These are phyloP conservation scores for Aproaerema taeniolella DNA, from an alignment of 2,888 invertebrate genomes.

Conservation along the genomic window DNA sequence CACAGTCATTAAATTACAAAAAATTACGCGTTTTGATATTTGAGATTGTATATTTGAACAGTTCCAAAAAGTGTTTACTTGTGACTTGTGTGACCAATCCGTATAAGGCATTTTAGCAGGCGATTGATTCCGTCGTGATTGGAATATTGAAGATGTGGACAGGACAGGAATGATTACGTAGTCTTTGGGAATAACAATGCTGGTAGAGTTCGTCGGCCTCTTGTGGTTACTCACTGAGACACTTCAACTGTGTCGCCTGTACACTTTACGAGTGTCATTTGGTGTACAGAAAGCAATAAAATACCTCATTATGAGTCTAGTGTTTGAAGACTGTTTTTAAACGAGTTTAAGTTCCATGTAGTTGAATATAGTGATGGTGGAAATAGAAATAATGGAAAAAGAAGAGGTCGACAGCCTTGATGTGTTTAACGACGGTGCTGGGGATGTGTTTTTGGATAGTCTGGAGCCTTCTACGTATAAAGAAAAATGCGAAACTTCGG, in stretches of 20 bases:
- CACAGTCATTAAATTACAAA: too few species aligned
- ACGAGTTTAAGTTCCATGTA: too few species aligned
- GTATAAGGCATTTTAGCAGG: slow-evolving; percentile 50
- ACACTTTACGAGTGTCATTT: slow-evolving; percentile 47
- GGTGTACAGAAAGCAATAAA: too few species aligned
- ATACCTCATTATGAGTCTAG: too few species aligned
- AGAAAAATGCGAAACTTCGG: slow-evolving; percentile 47
- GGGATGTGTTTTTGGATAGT: slow-evolving; percentile 60
- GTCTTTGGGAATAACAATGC: slow-evolving; percentile 70
- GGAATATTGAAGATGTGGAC: slow-evolving; percentile 50
- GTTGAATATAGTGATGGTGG: slow-evolving; percentile 56
- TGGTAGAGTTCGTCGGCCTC: slow-evolving; percentile 63
- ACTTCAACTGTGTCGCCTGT: slow-evolving; percentile 31
- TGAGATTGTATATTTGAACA: too few species aligned
- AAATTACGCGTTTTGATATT: too few species aligned
- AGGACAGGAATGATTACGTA: slow-evolving; percentile 48
- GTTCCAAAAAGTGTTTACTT: too few species aligned
- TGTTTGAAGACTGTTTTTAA: too few species aligned
- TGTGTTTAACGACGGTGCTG: slow-evolving; percentile 43
- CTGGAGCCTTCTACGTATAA: slow-evolving; percentile 52
- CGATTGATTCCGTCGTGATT: slow-evolving; percentile 43
- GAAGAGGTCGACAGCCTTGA: slow-evolving; percentile 62
- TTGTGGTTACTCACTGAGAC: slow-evolving; percentile 53
- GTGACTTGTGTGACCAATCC: too few species aligned
- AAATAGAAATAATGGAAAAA: slow-evolving; percentile 53